These are phyloP conservation scores for Drosophila littoralis DNA, from an alignment of 1,140 invertebrate species.

Conservation along the genomic window DNA sequence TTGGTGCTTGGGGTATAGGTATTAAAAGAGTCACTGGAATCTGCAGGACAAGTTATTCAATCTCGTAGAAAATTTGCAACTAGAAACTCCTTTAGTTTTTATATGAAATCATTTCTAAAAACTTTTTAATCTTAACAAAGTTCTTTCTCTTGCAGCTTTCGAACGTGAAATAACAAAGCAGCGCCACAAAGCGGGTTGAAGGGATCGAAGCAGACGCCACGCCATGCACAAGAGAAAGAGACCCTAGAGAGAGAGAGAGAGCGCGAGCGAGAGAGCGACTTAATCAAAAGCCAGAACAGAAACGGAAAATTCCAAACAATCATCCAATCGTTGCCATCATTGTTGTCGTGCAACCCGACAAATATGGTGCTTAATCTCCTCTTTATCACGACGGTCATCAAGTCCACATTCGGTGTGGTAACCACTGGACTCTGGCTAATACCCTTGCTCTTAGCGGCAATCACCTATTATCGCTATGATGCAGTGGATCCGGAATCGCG, in stretches of 20 bases:
- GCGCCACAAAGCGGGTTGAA: not conserved
- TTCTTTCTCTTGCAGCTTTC: slow-evolving; percentile 18
- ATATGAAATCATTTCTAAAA: not conserved
- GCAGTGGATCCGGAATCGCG: slow-evolving; percentile 91
- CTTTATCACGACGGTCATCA: slow-evolving; percentile 90
- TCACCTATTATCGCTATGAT: slow-evolving; percentile 93
- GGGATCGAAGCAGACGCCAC: slow-evolving; percentile 18
- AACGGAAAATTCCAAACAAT: too few species aligned
- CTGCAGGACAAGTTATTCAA: too few species aligned
- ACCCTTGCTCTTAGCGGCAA: slow-evolving; percentile 91
- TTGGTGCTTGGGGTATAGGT: too few species aligned
- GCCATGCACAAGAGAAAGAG: slow-evolving; percentile 78
- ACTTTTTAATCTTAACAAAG: not conserved
- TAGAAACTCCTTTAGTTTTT: too few species aligned
- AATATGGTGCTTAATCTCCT: slow-evolving; percentile 89
- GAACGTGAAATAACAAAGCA: too few species aligned
- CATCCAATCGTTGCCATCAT: not conserved
- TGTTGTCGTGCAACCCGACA: not conserved
- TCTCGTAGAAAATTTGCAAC: too few species aligned
- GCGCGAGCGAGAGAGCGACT: slow-evolving; percentile 17
- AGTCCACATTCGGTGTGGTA: slow-evolving; percentile 89
- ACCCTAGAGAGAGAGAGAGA: slow-evolving; percentile 41
- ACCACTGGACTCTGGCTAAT: slow-evolving; percentile 92
- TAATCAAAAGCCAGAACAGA: not conserved
- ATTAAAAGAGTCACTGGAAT: too few species aligned